A percentile compares a stretch with the other conserved stretches of the same genome.
Evolutionary conservation across 2,113 vertebrate species (phyloP).

Genomic region (Burhinus oedicnemus): DNA sequence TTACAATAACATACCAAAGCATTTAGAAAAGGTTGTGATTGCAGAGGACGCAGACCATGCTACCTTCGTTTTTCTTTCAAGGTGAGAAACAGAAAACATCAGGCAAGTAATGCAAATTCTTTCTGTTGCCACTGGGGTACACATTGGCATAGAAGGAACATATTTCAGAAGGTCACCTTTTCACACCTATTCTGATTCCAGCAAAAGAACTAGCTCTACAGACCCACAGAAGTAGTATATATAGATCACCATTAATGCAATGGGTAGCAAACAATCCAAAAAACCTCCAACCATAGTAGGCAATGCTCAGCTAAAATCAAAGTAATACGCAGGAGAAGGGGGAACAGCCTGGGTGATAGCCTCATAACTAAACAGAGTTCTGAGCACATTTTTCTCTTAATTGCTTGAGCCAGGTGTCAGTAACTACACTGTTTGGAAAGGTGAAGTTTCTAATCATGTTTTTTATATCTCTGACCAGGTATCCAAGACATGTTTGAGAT

Average conservation of each 20-base stretch:
- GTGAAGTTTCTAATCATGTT: neutral
- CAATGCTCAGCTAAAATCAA: neutral
- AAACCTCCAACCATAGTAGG: accelerated
- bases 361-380: neutral
- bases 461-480: neutral
- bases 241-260: neutral
- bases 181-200: neutral
- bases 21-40: slow-evolving; percentile 25
- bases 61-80: neutral
- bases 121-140: neutral
- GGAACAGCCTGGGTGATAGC: neutral
- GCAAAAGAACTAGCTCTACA: neutral
- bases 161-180: neutral
- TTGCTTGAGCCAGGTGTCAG: neutral
- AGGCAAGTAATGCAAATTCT: neutral
- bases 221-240: neutral
- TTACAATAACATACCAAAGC: slow-evolving; percentile 45
- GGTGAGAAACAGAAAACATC: neutral
- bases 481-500: neutral
- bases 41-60: neutral
- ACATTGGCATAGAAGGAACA: neutral
- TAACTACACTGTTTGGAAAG: neutral
- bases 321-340: neutral
- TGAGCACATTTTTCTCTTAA: neutral
- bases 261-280: neutral